phyloP scores from a whole-genome alignment of 30 jellyfish, hydroid and myxozoan genomes.

The Rhopilema esculentum region DNA sequence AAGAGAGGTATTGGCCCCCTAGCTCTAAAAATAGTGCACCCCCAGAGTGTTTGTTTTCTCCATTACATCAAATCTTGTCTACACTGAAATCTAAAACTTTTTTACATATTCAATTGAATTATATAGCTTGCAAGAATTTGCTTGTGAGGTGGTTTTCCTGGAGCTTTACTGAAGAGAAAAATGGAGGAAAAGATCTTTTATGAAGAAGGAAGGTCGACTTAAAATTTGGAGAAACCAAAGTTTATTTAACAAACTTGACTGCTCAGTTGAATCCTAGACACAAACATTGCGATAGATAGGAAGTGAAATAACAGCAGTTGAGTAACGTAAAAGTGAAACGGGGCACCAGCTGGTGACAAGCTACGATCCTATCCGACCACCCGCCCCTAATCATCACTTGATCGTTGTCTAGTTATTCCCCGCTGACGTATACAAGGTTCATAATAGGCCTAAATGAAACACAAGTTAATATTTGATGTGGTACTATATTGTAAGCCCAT shows the following conservation, averaged over 20 bases:
- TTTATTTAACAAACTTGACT: not conserved
- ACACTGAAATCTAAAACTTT: no score
- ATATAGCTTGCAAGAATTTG: no score
- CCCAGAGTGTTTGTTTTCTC: no score
- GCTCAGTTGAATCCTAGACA: not conserved
- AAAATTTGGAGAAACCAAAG: not conserved
- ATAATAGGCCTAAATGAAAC: conserved; percentile 1
- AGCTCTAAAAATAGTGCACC: no score
- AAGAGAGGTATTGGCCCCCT: no score
- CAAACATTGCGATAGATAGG: not conserved
- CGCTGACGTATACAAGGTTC: conserved; percentile 1
- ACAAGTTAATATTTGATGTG: conserved; percentile 24
- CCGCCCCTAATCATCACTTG: conserved; percentile 49
- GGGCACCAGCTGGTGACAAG: conserved; percentile 23
- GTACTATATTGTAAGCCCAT: not conserved
- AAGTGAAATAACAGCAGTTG: not conserved
- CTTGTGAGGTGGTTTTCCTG: no score
- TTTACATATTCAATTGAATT: no score
- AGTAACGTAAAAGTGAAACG: not conserved
- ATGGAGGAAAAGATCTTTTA: not conserved
- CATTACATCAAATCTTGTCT: no score
- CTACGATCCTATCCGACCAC: conserved; percentile 29
- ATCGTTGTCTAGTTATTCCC: conserved; percentile 23
- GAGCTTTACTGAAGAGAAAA: not conserved
- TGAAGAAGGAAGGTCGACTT: not conserved